Evolutionary conservation across 2,113 vertebrate species (phyloP), one percentile per base, ranked within the genome.

Genomic region (Grallaria varia): DNA sequence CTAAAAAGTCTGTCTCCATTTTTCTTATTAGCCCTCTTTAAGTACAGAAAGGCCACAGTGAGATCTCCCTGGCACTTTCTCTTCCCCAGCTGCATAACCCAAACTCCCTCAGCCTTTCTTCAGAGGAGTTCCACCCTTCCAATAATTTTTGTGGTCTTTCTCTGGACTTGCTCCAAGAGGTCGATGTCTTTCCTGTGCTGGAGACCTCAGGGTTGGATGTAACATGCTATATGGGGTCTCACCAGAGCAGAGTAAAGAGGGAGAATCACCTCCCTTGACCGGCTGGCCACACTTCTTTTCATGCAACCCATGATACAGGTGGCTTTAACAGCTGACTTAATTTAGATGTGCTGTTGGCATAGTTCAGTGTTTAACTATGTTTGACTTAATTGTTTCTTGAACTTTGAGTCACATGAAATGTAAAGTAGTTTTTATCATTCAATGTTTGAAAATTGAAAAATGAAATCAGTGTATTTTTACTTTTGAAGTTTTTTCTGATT

Each of bases 231-330:
- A n/a, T n/a, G n/a, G n/a, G 42, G 23, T 67, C 23, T 52, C 0
- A 1, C 27, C 8, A 20, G 33, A 74, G 69, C 14, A 28, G 64
- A 27, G 24, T 17, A 39, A 17, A 52, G 18, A 12, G 12, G n/a
- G 5, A 47, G 23, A 71, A 63, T 72, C 33, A 39, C 28, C 5
- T 59, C 39, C 33, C 27, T 66, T 58, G 33, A 39, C 14, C 69
- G 74, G 39, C 33, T 59, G 39, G 19, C 60, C 19, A 45, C 3
- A 13, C 2, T 0, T 0, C 69, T 52, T 67, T 17, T 44, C 39
- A 89, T 52, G 33, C 28, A 67, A 33, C 28, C 33, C 52, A 52
- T 27, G 44, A 89, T 59, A 33, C 8, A 67, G 44, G 9, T 59
- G 37, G 40, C 24, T 67, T 59, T 74, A 64, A 74, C 8, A 83